Percentiles rank a stretch among this genome's conserved stretches.
Conservation (phyloP, 2,797 vertebrate genomes). For the Xerus rutilus region DNA sequence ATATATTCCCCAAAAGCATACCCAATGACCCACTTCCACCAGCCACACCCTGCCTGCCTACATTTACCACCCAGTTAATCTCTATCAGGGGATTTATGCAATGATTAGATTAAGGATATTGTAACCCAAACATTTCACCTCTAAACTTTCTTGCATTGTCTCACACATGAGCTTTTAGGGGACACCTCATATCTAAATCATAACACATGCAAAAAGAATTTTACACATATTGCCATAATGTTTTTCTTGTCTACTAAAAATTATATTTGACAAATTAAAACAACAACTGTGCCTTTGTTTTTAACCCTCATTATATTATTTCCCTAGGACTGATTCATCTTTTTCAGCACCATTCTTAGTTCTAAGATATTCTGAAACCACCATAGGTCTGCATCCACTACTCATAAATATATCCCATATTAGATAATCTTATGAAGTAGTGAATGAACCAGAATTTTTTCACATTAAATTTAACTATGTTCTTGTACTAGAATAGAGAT, state of each 20-base stretch:
- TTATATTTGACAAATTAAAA: background rate
- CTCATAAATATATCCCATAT: background rate
- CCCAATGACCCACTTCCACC: too few species aligned
- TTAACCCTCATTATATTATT: background rate
- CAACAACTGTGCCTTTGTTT: background rate
- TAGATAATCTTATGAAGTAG: background rate
- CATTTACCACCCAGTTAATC: too few species aligned
- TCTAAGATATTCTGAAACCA: background rate
- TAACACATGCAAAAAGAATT: background rate
- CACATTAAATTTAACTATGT: background rate
- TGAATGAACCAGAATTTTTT: background rate
- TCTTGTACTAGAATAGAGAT: background rate
- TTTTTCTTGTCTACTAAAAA: background rate
- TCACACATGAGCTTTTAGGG: too few species aligned
- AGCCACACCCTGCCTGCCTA: too few species aligned
- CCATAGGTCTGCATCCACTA: background rate
- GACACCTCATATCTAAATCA: too few species aligned
- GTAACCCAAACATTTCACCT: too few species aligned
- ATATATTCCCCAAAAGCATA: too few species aligned
- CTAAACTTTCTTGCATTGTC: too few species aligned
- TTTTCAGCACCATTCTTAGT: background rate
- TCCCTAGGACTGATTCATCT: background rate
- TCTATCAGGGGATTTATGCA: too few species aligned
- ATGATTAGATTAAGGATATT: too few species aligned
- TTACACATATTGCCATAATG: background rate